These are phyloP conservation scores for Nipponia nippon DNA, from an alignment of 2,113 vertebrate species.

Conservation along the genomic window DNA sequence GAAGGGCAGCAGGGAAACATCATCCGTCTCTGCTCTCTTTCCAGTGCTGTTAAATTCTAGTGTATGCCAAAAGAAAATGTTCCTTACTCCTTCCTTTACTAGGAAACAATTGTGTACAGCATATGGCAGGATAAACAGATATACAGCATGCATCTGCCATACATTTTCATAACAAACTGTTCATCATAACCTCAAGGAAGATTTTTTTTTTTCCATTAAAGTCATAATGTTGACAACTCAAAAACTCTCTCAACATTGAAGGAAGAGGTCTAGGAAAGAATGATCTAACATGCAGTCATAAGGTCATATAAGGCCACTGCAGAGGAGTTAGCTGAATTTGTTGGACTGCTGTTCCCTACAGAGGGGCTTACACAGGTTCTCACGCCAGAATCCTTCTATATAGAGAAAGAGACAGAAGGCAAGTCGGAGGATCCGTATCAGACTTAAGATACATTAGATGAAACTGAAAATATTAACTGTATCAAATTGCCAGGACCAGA, in stretches of 20 bases:
- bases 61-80: not conserved
- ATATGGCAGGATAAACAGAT: not conserved
- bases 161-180: not conserved
- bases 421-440: not conserved
- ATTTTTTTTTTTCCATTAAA: not conserved
- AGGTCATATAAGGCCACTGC: not conserved
- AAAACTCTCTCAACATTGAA: not conserved
- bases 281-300: not conserved
- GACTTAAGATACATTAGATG: not conserved
- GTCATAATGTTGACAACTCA: not conserved
- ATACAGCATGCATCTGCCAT: not conserved
- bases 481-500: not conserved
- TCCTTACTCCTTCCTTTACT: not conserved
- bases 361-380: not conserved
- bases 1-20: not conserved
- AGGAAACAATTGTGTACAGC: not conserved
- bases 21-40: not conserved
- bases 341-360: not conserved
- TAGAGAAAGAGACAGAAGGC: not conserved
- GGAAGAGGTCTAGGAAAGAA: constrained; percentile 4
- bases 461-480: not conserved
- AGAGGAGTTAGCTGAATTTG: not conserved
- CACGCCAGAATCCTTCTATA: not conserved
- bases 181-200: not conserved
- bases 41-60: not conserved